Base-by-base conservation (phyloP, 2,888 invertebrate genomes). In the Aspidiotus destructor region DNA sequence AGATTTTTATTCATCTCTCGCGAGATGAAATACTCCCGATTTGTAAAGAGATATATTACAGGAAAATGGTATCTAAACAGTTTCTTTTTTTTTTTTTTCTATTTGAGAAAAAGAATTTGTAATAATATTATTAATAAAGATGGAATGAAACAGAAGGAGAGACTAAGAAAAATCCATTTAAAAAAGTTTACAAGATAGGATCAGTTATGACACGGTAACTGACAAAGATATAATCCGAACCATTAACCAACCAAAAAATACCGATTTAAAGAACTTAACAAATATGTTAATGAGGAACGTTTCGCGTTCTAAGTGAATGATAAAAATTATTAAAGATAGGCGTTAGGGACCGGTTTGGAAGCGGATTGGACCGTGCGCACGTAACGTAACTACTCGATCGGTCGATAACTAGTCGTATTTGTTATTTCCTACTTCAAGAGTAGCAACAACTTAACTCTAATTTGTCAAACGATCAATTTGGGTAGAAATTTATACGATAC, bases 271-370 rank as follows among this genome's bases (percentile, higher is more conserved):
- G 60, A 67, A 67, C 57, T 58, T 65, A 67, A 67, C 65, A 67
- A 67, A 67, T 67, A 67, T 67, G 67, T 67, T 67, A 67, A 67
- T 67, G 67, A 67, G 67, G 28, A 52, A 1, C 67, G 67, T 67
- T 67, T 67, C 60, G 67, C 67, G 60, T 67, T 67, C 67, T 67
- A 67, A 67, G 67, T 67, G 67, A 67, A 67, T 67, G 67, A 67
- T 67, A 67, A 67, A 67, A 67, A 28, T 28, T 28, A 67, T 67
- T 67, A 67, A 67, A 60, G 67, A 67, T 67, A 67, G 67, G 67
- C 67, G 67, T 67, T 44, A 57, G 55, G 28, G 67, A 67, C 67
- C 67, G 67, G 67, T 67, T 67, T 52, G 67, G 58, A 41, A 67
- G 44, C 58, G 28, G 67, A 28, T 28, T 28, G 28, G 28, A 28